Base-by-base conservation (phyloP, 2,888 invertebrate genomes). In the Lamellibrachia satsuma region DNA sequence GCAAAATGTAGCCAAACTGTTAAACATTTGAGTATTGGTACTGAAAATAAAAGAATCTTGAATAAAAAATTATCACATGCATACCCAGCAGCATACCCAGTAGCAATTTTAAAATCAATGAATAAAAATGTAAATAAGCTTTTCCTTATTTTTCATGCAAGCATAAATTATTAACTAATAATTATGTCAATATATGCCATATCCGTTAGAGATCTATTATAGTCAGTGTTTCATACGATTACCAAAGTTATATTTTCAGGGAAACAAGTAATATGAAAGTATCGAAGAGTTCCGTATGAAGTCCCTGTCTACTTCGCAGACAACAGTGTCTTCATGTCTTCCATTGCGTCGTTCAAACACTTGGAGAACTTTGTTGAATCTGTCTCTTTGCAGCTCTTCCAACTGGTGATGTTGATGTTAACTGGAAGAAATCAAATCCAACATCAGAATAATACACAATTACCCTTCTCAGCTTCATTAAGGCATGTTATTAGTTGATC, bases 401-500 rank as follows among this genome's bases (percentile, higher is more conserved):
- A 94, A 27, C 94, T 93, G 11, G 94, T 94, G 91, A 95, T 95
- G 93, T 95, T 94, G 93, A 95, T 94, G 93, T 95, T 93, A 11
- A 95, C 95, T 95, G 94, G 93, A 95, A 95, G 27, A 52, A 92
- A 93, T 6, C 57, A 91, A 52, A 92, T 39, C 52, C 52, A 90
- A 52, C 4, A 55, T 11, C n/a, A 75, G 9, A 15, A 92, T 92
- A 39, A 39, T 39, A 39, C 39, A 39, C 39, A 39, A 39, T 39
- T 39, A 39, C 39, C 39, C 39, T 39, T 39, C 39, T 39, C 39
- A 39, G 39, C 39, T 39, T 39, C 39, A 39, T 39, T 39, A 39
- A 39, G 39, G 39, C 39, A 39, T 39, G 39, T 39, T 39, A 39
- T 39, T 39, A 39, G 39, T 39, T 39, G 39, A 39, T 39, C 39